phyloP scores from a whole-genome alignment of 2,888 invertebrate genomes.

The Erpobdella octoculata region DNA sequence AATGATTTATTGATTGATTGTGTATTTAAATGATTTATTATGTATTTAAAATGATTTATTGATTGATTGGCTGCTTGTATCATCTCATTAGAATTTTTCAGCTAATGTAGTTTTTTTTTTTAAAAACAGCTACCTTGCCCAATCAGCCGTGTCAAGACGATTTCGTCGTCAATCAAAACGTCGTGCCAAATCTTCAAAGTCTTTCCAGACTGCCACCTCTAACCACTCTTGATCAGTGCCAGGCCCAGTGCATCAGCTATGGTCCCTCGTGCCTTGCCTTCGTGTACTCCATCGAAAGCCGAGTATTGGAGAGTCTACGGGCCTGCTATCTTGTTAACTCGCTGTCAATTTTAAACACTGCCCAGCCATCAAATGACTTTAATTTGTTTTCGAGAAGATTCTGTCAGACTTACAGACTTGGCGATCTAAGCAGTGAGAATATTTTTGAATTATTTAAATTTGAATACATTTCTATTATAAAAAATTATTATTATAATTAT shows the following conservation, averaged over 20 bases:
- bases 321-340: conserved; percentile 18
- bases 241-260: not conserved
- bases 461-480: not conserved
- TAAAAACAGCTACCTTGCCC: too few relatives aligned
- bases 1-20: not conserved
- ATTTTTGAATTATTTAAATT: not conserved
- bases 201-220: not conserved
- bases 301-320: not conserved
- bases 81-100: not conserved
- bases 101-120: not conserved
- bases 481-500: not conserved
- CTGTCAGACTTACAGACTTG: not conserved
- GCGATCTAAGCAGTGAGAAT: not conserved
- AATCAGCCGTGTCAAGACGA: conserved; percentile 14
- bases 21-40: not conserved
- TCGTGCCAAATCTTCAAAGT: conserved; percentile 10
- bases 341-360: not conserved
- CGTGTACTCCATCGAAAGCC: not conserved
- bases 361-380: not conserved
- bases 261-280: conserved; percentile 12
- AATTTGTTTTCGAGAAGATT: conserved; percentile 3
- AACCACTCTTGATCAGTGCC: not conserved
- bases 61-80: not conserved
- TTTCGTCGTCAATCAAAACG: not conserved
- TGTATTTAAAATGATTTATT: not conserved